Base-by-base conservation (phyloP, 2,797 vertebrate genomes). In the Varecia variegata region DNA sequence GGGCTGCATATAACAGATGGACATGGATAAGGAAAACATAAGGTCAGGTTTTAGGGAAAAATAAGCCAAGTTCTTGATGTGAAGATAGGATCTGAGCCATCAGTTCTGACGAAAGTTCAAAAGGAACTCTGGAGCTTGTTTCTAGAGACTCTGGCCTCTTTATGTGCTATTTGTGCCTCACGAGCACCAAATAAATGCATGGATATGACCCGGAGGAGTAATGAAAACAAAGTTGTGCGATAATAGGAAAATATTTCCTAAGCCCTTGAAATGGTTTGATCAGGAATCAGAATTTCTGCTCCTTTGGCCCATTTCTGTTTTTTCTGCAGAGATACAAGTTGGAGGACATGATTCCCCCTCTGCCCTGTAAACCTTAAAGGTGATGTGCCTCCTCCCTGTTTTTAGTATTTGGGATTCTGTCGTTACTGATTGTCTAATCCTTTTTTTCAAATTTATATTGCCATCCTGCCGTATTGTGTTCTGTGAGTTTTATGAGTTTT, bases 401-500 rank as follows among this genome's bases (percentile, higher is more conserved):
- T 35, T 35, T 14, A 47, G 15, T 81, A 2, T 52, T 50, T 74
- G 68, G 58, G 50, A 40, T 90, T 67, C 67, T 95, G 40, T 84
- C 23, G 0, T 81, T 79, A 47, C 58, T 47, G 14, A 40, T 81
- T n/a, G 15, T 70, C 71, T 97, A 0, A 52, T 92, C 18, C 9
- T 43, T 89, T 90, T 85, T 73, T 54, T 95, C 47, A 12, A 38
- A 79, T 65, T 93, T 92, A 52, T 27, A 30, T 60, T 73, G 23
- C 73, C 54, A 25, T 68, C n/a, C 81, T 43, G 43, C 13, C 9
- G 23, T 80, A 20, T 54, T 56, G 47, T 8, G 15, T 79, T 96
- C n/a, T 52, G 10, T 58, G 30, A 47, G 38, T 40, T 82, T 70
- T 65, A 3, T 45, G 30, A 35, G 15, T 68, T 47, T 73, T 83